A percentile compares a stretch with the other conserved stretches of the same genome.
Conservation (phyloP, 2,113 vertebrate genomes). For the Leptocoma aspasia region DNA sequence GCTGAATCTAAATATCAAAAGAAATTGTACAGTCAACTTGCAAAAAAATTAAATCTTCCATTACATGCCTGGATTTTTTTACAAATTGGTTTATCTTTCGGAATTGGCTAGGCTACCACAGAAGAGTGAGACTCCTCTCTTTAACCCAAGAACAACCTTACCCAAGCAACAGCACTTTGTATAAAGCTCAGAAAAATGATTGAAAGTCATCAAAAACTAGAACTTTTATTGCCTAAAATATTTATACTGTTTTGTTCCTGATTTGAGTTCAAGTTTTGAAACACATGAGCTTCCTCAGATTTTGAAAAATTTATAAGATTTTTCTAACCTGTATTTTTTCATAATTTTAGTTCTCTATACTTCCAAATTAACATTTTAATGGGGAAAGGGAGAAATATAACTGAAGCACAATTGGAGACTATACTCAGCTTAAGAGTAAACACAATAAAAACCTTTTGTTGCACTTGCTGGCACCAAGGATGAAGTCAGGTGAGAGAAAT, state of each 20-base stretch:
- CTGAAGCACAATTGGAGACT: neutral
- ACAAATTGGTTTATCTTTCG: neutral
- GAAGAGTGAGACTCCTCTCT: neutral
- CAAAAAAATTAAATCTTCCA: neutral
- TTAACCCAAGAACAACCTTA: neutral
- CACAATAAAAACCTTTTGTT: neutral
- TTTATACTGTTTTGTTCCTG: neutral
- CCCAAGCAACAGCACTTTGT: neutral
- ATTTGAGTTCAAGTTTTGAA: neutral
- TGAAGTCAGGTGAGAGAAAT: neutral
- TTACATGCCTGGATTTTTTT: neutral
- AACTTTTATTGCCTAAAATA: neutral
- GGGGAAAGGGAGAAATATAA: neutral
- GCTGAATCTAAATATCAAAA: slow-evolving; percentile 77
- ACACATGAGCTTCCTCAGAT: neutral
- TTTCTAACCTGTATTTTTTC: neutral
- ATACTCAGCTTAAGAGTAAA: neutral
- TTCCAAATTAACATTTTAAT: neutral
- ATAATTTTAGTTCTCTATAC: neutral
- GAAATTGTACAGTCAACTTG: neutral
- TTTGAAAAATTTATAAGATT: neutral
- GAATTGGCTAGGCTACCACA: neutral
- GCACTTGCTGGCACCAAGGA: neutral
- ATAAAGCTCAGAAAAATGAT: neutral
- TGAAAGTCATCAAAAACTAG: neutral